Percentiles rank a stretch among this genome's conserved stretches.
Conservation (phyloP, 2,888 invertebrate species). For the Stenolophus ochropezus region DNA sequence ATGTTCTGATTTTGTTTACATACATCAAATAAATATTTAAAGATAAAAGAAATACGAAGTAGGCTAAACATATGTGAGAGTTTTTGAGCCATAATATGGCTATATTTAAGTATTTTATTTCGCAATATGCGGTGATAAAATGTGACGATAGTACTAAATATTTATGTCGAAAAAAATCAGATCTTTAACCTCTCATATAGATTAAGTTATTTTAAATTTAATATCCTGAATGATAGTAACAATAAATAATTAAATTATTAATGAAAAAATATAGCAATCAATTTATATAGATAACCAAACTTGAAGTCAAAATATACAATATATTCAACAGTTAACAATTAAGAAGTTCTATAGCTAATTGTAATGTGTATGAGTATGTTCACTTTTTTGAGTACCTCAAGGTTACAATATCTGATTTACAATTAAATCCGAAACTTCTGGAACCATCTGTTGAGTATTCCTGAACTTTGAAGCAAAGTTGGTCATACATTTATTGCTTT, state of each 20-base stretch:
- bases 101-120: conserved; percentile 4
- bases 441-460: too few relatives aligned
- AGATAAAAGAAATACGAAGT: conserved; percentile 1
- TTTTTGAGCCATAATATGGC: conserved; percentile 6
- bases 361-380: too few relatives aligned
- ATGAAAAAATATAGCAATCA: too few relatives aligned
- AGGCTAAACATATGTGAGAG: too few relatives aligned
- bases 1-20: background rate
- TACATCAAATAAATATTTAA: conserved; percentile 14
- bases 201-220: background rate
- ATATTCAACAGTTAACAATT: too few relatives aligned
- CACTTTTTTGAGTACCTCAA: too few relatives aligned
- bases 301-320: too few relatives aligned
- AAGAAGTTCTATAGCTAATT: too few relatives aligned
- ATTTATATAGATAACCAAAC: background rate
- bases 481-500: too few relatives aligned
- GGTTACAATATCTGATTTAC: too few relatives aligned
- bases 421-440: too few relatives aligned
- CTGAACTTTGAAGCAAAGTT: too few relatives aligned
- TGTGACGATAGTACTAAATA: conserved; percentile 17
- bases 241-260: background rate
- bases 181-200: conserved; percentile 12
- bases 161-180: conserved; percentile 3
- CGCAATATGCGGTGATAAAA: background rate
- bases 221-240: background rate